Percentiles rank a stretch among this genome's conserved stretches.
Conservation (phyloP, 2,113 vertebrate species). For the Oreocharis arfaki region DNA sequence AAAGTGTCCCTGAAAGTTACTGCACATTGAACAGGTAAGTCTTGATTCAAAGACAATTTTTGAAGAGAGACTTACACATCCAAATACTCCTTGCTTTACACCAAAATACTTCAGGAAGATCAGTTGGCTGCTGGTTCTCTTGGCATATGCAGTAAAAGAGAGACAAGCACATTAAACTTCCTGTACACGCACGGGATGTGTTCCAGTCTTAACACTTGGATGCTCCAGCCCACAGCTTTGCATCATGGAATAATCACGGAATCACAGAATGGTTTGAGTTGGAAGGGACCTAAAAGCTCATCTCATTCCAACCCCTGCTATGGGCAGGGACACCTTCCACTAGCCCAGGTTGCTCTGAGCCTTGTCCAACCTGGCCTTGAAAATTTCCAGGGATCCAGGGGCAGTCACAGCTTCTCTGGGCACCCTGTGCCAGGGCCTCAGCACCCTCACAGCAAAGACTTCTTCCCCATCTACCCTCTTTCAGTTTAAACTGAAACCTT, state of each 20-base stretch:
- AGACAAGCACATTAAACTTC: not conserved
- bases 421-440: fast-evolving
- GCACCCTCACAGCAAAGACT: fast-evolving
- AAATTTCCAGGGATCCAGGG: not conserved
- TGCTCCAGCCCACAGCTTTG: not conserved
- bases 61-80: not conserved
- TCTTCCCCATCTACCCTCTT: not conserved
- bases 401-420: not conserved
- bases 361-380: fast-evolving
- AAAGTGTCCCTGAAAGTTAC: not conserved
- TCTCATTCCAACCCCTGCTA: fast-evolving
- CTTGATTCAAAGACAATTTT: not conserved
- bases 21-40: not conserved
- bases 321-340: not conserved
- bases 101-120: not conserved
- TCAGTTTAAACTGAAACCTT: not conserved
- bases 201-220: not conserved
- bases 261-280: not conserved
- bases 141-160: not conserved
- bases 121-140: not conserved
- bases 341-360: fast-evolving
- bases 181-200: not conserved
- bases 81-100: not conserved
- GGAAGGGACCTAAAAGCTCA: not conserved
- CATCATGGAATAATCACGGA: not conserved